Conservation (phyloP, 2,888 invertebrate genomes). For the Ryuthela nishihirai region DNA sequence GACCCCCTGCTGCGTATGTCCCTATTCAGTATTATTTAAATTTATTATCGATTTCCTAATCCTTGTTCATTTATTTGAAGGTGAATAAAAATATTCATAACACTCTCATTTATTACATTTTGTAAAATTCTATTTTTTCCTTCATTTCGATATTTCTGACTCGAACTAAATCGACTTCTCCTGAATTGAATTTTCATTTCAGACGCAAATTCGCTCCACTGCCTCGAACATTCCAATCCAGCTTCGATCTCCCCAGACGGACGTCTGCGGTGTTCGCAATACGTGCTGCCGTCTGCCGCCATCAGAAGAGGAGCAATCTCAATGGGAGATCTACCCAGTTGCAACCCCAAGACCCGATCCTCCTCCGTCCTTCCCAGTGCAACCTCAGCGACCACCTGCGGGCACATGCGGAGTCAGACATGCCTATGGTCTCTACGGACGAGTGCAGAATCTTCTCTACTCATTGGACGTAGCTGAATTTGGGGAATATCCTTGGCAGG, state of each 20-base stretch:
- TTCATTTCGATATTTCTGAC: too few relatives aligned
- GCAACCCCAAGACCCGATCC: conserved; percentile 11
- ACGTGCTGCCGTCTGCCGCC: conserved; percentile 18
- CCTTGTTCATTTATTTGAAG: too few relatives aligned
- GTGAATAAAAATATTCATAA: too few relatives aligned
- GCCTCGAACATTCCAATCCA: not conserved
- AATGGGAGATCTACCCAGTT: too few relatives aligned
- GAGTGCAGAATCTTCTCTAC: conserved; percentile 83
- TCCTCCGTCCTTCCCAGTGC: not conserved
- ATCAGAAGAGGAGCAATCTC: not conserved
- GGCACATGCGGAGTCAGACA: conserved; percentile 70
- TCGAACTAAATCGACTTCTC: too few relatives aligned
- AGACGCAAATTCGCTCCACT: not conserved
- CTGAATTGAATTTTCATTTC: not conserved
- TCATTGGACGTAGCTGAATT: conserved; percentile 90
- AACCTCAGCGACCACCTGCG: not conserved
- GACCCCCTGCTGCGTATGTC: too few relatives aligned
- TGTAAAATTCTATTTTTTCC: too few relatives aligned
- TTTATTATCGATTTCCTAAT: too few relatives aligned
- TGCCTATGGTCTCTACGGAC: conserved; percentile 82
- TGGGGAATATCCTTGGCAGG: conserved; percentile 59
- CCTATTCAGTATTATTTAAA: too few relatives aligned
- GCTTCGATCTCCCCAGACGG: too few relatives aligned
- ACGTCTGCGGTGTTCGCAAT: conserved; percentile 9
- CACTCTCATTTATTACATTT: too few relatives aligned